Evolutionary conservation across 1,140 invertebrate genomes (phyloP).

Genomic region (Oedothorax gibbosus): DNA sequence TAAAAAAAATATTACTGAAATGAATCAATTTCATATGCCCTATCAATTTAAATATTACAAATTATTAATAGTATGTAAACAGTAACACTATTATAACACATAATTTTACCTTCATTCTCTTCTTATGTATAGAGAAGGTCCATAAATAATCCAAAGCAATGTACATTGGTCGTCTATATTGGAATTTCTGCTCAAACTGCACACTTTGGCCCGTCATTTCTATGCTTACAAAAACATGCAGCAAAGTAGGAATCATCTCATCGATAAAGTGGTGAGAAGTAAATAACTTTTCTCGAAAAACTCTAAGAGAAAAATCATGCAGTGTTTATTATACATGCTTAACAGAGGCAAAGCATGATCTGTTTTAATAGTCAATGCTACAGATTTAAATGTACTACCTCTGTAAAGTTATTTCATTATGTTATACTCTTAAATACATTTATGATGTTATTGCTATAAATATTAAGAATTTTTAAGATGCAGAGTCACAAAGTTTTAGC

Average conservation of each 20-base stretch:
- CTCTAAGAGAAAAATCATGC: slow-evolving; percentile 13
- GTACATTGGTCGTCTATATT: slow-evolving; percentile 96
- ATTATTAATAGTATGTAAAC: not conserved
- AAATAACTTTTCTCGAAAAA: slow-evolving; percentile 81
- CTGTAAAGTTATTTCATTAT: too few species aligned
- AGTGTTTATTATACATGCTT: too few species aligned
- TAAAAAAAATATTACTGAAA: not conserved
- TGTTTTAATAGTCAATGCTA: too few species aligned
- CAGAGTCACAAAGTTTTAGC: too few species aligned
- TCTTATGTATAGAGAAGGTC: slow-evolving; percentile 80
- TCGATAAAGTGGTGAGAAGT: slow-evolving; percentile 79
- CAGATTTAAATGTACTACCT: too few species aligned
- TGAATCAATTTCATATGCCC: too few species aligned
- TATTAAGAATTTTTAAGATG: too few species aligned
- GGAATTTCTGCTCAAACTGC: slow-evolving; percentile 97
- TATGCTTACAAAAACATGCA: slow-evolving; percentile 95
- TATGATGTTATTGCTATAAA: too few species aligned
- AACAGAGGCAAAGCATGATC: too few species aligned
- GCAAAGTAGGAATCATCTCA: slow-evolving; percentile 79
- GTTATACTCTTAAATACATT: too few species aligned
- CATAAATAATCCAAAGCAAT: slow-evolving; percentile 92
- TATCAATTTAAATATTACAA: too few species aligned
- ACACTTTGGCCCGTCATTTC: slow-evolving; percentile 97
- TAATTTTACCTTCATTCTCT: slow-evolving; percentile 77
- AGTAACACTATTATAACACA: slow-evolving; percentile 33